Evolutionary conservation across 2,797 vertebrate genomes (phyloP), one percentile per base, ranked within the genome.

Genomic region (Sebastes minor): DNA sequence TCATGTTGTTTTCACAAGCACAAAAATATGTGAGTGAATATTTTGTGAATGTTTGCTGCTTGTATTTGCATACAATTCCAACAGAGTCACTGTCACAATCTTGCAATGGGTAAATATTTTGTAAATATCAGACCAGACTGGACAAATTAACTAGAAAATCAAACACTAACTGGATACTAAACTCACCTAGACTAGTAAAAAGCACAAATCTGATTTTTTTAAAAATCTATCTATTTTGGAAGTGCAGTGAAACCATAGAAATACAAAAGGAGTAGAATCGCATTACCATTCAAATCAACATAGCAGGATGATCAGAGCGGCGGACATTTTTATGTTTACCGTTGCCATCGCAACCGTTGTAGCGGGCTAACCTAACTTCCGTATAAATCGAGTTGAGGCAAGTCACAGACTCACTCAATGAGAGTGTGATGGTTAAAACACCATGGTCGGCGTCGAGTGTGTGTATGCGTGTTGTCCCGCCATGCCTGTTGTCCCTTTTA

Each of bases 51-150:
- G 62, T 57, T 14, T 74, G 28, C 32, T 27, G 20, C 46, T 62
- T 25, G n/a, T 2, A 62, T 67, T 74, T 56, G 69, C 55, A 71
- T 66, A 52, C 14, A 76, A 76, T 60, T 66, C 61, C 57, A 56
- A 76, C 35, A 61, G 18, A 49, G 20, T 4, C 49, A 30, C 11
- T 52, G 5, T 59, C 49, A 30, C 35, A 63, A 52, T 42, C 71
- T 25, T 71, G 42, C 55, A 35, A n/a, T 25, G 53, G 33, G 5
- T 62, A 46, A 46, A 57, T 46, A 32, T 27, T 67, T 46, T 6
- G 18, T 74, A 38, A 35, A 59, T 22, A 20, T 12, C 38, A 53
- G 22, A 52, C 8, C 18, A 55, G 56, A 25, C n/a, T 30, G 25
- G 38, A 72, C 6, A 20, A 27, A 73, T 66, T 5, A 32, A 38